Base-by-base conservation (phyloP, 2,888 invertebrate species). In the Pomacea canaliculata region DNA sequence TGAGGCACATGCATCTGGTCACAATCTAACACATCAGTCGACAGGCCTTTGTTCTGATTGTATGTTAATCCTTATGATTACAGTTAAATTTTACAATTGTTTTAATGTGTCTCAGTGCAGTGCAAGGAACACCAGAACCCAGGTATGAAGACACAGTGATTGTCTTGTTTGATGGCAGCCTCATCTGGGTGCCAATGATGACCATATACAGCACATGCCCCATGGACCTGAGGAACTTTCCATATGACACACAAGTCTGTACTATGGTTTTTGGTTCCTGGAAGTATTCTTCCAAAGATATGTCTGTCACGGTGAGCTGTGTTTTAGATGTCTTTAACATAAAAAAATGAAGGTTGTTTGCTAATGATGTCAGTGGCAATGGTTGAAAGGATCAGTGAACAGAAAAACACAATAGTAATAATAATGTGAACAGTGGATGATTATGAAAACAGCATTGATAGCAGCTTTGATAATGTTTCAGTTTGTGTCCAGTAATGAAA, bases 171-270 rank as follows among this genome's bases (percentile, higher is more conserved):
- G 82, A 83, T 59, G 86, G 87, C 16, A 76, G 77, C 48, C 96
- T 97, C 65, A 94, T 94, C 85, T 97, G 97, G 97, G 96, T 96
- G 87, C 97, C 97, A 0, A 97, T 97, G 0, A 96, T 97, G 0
- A 96, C 91, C 27, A 88, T 91, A 85, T 91, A 91, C 80, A 90
- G 90, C 73, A 91, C 91, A n/a, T 92, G 92, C 79, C 89, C 90
- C 78, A 97, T 97, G 89, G 96, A 97, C 90, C 97, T 97, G 0
- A 96, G 96, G 86, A 97, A 96, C 91, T 97, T 97, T 90, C 97
- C 97, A 0, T 97, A 97, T 88, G 97, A 97, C 88, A 96, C 96
- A 87, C 97, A 97, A 92, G 96, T 95, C 37, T 84, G 97, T 91
- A 94, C 95, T 85, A 96, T 97, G 96, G 96, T 80, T 12, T 80